Conservation (phyloP, 2,888 invertebrate species). For the Rapana venosa region DNA sequence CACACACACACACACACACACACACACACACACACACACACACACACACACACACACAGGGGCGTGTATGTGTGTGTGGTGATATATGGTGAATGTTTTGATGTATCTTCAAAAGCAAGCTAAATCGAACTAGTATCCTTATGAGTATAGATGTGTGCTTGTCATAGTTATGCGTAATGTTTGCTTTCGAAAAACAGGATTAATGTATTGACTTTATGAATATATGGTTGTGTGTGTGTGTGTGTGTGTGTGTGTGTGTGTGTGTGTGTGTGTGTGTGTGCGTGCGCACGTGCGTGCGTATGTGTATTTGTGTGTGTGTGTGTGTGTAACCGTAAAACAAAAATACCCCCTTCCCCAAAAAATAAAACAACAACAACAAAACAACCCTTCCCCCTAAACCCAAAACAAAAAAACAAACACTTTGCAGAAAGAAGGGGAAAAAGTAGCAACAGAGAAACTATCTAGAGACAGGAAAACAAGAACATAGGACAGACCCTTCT, state of each 20-base stretch:
- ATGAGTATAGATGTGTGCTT: neutral
- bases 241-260: constrained; percentile 31
- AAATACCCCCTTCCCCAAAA: neutral
- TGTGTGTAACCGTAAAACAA: neutral
- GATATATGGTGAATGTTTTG: neutral
- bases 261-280: constrained; percentile 11
- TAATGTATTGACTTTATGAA: neutral
- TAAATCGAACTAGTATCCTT: neutral
- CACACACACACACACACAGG: neutral
- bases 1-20: neutral
- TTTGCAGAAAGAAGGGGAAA: neutral
- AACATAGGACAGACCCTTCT: neutral
- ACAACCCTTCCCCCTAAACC: too few species aligned
- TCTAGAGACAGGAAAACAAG: neutral
- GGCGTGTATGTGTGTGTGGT: neutral
- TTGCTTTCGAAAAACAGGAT: neutral
- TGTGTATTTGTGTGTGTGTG: neutral
- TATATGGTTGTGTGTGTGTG: neutral
- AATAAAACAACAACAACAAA: neutral
- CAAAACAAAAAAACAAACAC: neutral
- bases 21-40: neutral
- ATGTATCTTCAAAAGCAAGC: neutral
- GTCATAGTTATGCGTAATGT: neutral
- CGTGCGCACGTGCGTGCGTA: neutral
- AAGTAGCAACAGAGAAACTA: neutral